Base-by-base conservation (phyloP, 2,888 invertebrate genomes). In the Entomobrya proxima region DNA sequence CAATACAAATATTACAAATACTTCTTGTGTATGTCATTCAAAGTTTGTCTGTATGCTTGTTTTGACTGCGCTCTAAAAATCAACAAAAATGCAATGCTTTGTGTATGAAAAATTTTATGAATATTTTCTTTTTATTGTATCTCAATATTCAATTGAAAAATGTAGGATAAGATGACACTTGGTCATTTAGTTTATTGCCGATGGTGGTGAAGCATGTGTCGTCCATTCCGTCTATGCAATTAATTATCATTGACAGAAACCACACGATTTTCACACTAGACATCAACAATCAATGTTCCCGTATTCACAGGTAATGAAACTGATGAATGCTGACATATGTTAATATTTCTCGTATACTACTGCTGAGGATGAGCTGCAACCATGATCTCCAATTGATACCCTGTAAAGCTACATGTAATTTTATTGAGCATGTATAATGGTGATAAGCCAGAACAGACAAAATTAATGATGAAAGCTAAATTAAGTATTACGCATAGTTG, bases 201-300 rank as follows among this genome's bases (percentile, higher is more conserved):
- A 18, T 37, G 64, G 21, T 21, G 13, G 67, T 37, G 37, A 67
- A 15, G 40, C 40, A 75, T 75, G 75, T 52, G 52, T 35, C 52
- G 15, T 40, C 37, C 11, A 52, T 58, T 11, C 11, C 13, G 67
- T 67, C 21, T 21, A 40, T 67, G n/a, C n/a, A n/a, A n/a, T n/a
- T n/a, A 76, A 37, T 76, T 76, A 58, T 27, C 58, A 40, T 40
- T 76, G 58, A 76, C 76, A 58, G n/a, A 18, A 58, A 58, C 58
- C 52, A 58, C 76, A 58, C 40, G 58, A 40, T 76, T 76, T 24
- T 67, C 44, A 76, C 44, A 55, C 74, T 55, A 55, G 11, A 18
- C 50, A 7, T 52, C 18, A 50, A 64, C 32, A 27, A 44, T 18
- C 52, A 11, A 58, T 58, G 58, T 58, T 0, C 24, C 4, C n/a